Base-by-base conservation (phyloP, 2,888 invertebrate genomes). In the Latrodectus elegans region DNA sequence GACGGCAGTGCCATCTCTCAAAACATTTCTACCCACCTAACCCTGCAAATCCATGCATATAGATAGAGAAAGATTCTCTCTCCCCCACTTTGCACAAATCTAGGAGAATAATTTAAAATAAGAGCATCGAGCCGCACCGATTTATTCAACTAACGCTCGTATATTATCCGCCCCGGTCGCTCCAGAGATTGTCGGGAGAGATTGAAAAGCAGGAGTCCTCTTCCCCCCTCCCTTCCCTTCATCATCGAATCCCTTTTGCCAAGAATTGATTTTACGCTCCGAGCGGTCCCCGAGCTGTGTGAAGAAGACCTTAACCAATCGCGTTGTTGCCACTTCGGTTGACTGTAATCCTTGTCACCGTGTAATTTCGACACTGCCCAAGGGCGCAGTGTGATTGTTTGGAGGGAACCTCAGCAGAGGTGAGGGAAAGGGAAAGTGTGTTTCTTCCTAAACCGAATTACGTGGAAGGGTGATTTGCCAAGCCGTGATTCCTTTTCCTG, bases 181-280 rank as follows among this genome's bases (percentile, higher is more conserved):
- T 64, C 71, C 65, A 55, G 81, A 81, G 81, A 81, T 74, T 74
- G 73, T 51, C 10, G 53, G 17, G 53, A n/a, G 73, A 74, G 73
- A 74, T 81, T 81, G 81, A 81, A 81, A 75, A 82, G 75, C 82
- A 82, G 53, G 53, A 22, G n/a, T 26, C 22, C 12, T 12, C 12
- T 12, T 12, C 26, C 22, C 17, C 17, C 67, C 67, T 22, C 17
- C 12, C 22, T 4, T 12, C 11, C 67, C 22, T 68, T 68, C 67
- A 38, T 68, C 67, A 68, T 68, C 67, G 67, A 68, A 78, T 68
- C 68, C 53, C 38, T 38, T 68, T 60, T 65, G 70, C 65, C 79
- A 75, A 81, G 80, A 86, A 86, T 86, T 86, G 85, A 86, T 86
- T 86, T 86, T 85, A 73, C 84, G 84, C 79, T 68, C 77, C 77